phyloP scores from a whole-genome alignment of 2,888 invertebrate species.

The Leptinotarsa rubiginosa region DNA sequence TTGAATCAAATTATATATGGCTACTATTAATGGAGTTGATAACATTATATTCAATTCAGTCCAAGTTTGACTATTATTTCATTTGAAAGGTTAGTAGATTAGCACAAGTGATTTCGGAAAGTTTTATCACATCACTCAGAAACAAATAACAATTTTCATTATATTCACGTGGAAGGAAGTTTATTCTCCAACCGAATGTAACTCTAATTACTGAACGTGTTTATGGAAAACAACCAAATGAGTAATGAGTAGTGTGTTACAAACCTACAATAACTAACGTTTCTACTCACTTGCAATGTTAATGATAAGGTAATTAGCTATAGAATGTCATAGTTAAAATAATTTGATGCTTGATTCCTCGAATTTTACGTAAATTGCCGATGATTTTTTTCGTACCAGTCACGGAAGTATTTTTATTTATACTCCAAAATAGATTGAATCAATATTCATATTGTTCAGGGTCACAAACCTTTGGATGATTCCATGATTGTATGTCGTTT shows the following conservation, averaged over 20 bases:
- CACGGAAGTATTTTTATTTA: slow-evolving; percentile 1
- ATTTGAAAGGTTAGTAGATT: no score
- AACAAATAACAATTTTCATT: no score
- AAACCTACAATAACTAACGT: not conserved
- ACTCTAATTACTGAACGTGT: not conserved
- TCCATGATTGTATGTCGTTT: no score
- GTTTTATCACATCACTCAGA: no score
- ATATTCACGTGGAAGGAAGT: no score
- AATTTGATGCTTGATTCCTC: not conserved
- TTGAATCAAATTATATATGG: no score
- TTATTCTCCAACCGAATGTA: not conserved
- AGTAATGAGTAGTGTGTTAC: slow-evolving; percentile 4
- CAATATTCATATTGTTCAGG: not conserved
- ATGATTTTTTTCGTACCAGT: not conserved
- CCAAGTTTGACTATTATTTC: no score
- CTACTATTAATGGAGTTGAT: no score
- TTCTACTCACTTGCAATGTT: slow-evolving; percentile 8
- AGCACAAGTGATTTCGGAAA: no score
- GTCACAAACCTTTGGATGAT: not conserved
- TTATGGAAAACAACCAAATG: slow-evolving; percentile 11
- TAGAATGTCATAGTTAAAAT: slow-evolving; percentile 5
- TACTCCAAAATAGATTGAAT: not conserved
- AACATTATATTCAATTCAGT: no score
- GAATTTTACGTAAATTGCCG: not conserved
- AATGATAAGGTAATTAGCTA: slow-evolving; percentile 9